Evolutionary conservation across 2,797 vertebrate species (phyloP).

Genomic region (Chromis chromis): DNA sequence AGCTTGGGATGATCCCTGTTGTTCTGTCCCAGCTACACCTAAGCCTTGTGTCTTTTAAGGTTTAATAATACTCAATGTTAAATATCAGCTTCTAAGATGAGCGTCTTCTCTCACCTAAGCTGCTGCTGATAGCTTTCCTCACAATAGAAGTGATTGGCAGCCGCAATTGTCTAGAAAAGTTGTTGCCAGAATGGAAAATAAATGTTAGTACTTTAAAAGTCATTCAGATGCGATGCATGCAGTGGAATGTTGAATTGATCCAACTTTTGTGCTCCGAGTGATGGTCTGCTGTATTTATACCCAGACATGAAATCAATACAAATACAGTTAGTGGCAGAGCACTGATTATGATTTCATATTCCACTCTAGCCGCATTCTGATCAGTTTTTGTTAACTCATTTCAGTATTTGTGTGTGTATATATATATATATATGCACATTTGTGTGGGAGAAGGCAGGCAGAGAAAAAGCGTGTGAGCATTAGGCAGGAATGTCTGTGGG

Average conservation of each 20-base stretch:
- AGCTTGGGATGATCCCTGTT: constrained; percentile 9
- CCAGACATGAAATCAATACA: constrained; percentile 58
- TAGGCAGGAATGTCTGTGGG: constrained; percentile 10
- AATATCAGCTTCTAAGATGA: constrained; percentile 7
- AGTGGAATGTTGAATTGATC: constrained; percentile 53
- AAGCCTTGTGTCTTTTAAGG: constrained; percentile 22
- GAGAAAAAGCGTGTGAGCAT: constrained; percentile 1
- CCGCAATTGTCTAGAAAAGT: not conserved
- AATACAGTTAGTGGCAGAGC: constrained; percentile 41
- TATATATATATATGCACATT: not conserved
- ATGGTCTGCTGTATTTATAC: constrained; percentile 48
- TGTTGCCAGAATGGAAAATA: constrained; percentile 26
- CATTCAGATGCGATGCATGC: constrained; percentile 22
- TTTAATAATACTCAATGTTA: constrained; percentile 18
- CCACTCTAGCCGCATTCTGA: constrained; percentile 13
- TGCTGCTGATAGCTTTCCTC: constrained; percentile 1
- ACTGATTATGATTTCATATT: constrained; percentile 51
- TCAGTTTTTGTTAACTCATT: constrained; percentile 32
- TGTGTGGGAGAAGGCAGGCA: not conserved
- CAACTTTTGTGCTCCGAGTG: constrained; percentile 37
- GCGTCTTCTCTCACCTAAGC: not conserved
- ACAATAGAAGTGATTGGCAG: constrained; percentile 25
- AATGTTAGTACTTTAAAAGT: constrained; percentile 38
- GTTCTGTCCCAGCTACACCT: constrained; percentile 16
- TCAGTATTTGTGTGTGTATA: constrained; percentile 14